These are phyloP conservation scores for Acanthococcus lagerstroemiae DNA, from an alignment of 2,888 invertebrate genomes.

Conservation along the genomic window DNA sequence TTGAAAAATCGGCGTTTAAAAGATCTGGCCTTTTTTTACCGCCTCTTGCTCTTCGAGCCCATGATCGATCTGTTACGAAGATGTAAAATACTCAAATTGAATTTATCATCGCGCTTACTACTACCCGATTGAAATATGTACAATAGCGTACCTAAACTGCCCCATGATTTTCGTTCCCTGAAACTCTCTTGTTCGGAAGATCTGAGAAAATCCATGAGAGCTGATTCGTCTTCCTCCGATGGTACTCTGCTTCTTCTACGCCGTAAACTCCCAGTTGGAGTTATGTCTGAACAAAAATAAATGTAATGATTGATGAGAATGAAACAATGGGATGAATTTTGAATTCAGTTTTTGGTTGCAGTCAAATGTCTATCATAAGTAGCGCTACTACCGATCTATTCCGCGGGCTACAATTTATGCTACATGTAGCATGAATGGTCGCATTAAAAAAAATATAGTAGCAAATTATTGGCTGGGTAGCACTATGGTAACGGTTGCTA, in stretches of 20 bases:
- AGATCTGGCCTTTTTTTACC: slow-evolving; percentile 68
- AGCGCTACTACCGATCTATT: too few relatives aligned
- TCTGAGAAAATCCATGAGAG: slow-evolving; percentile 73
- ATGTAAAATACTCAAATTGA: background rate
- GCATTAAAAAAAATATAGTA: too few relatives aligned
- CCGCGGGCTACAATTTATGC: too few relatives aligned
- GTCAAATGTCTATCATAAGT: too few relatives aligned
- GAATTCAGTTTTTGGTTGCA: too few relatives aligned
- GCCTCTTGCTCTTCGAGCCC: slow-evolving; percentile 69
- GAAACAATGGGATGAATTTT: too few relatives aligned
- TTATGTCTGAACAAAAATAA: slow-evolving; percentile 55
- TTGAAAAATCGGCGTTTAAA: slow-evolving; percentile 58
- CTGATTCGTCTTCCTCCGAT: slow-evolving; percentile 71
- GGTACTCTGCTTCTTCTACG: slow-evolving; percentile 70
- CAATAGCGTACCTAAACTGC: slow-evolving; percentile 57
- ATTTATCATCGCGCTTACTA: background rate
- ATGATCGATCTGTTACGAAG: slow-evolving; percentile 61
- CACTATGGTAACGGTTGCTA: too few relatives aligned
- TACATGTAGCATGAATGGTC: too few relatives aligned
- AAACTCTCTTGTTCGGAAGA: slow-evolving; percentile 64
- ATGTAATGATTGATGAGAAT: too few relatives aligned
- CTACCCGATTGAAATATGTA: background rate
- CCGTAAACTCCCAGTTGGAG: slow-evolving; percentile 78
- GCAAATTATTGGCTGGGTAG: too few relatives aligned
- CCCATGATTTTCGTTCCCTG: slow-evolving; percentile 63